Evolutionary conservation across 2,797 vertebrate genomes (phyloP), one percentile per base, ranked within the genome.

Genomic region (Sciaenops ocellatus): DNA sequence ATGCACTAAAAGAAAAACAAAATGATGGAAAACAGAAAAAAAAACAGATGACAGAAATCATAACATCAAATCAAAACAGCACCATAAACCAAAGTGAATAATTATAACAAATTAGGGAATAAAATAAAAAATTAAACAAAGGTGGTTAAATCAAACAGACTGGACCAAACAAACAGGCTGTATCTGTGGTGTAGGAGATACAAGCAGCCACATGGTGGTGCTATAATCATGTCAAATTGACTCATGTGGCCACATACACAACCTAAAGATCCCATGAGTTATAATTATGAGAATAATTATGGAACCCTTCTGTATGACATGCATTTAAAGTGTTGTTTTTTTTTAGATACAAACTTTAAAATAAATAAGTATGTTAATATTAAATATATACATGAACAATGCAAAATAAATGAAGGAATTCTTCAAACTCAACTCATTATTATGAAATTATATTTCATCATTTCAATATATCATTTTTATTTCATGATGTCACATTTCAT

Each of bases 1-100:
- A 94, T 92, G 90, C 89, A 92, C 95, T 95, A 90, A 90, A 93
- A 89, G 82, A 89, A 92, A 92, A 84, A 71, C 52, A 69, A 59
- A 66, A n/a, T 61, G 60, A 90, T 73, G 86, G 80, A 48, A 62
- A 89, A 92, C 69, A 80, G 78, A 50, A 89, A 85, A 68, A 92
- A 34, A 85, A 78, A 78, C 34, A 80, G 65, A 80, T 76, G 60
- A 85, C 72, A 77, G 51, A 92, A 89, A 89, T 3, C 4, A 88
- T 51, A 87, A 87, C 18, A 73, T 63, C 20, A 28, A 79, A 85
- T 74, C 24, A 75, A 73, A 75, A 69, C 24, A 64, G 10, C 1
- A 48, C 87, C 41, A 68, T 20, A 51, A 76, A 73, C 3, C n/a
- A 44, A 79, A 76, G 4, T 54, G 6, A 54, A 52, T 51, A 54